These are phyloP conservation scores for Theonella swinhoei DNA, from an alignment of 37 sponge, comb jelly and placozoan genomes.

Conservation along the genomic window DNA sequence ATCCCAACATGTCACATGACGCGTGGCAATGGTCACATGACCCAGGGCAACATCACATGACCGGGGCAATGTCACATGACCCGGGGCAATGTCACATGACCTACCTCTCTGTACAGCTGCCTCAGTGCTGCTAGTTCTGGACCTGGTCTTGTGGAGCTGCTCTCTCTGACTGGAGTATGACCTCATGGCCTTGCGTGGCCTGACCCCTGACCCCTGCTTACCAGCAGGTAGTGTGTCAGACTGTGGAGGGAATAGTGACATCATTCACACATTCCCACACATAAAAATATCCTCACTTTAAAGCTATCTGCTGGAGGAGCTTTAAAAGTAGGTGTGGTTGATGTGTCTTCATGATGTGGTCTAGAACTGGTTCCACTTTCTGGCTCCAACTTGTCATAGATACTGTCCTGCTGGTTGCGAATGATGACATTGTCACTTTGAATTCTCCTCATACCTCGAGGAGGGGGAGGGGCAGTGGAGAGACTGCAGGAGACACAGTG, in stretches of 20 bases:
- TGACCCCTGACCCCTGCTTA: too few relatives aligned
- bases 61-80: too few relatives aligned
- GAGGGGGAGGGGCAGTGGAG: background rate
- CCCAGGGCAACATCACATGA: too few relatives aligned
- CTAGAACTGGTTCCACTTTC: too few relatives aligned
- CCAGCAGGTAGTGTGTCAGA: too few relatives aligned
- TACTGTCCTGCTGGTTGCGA: too few relatives aligned
- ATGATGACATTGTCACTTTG: background rate
- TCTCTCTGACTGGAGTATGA: slow-evolving; percentile 20
- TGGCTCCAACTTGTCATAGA: too few relatives aligned
- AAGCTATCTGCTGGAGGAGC: background rate
- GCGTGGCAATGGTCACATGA: too few relatives aligned
- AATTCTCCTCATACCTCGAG: background rate
- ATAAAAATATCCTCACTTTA: background rate
- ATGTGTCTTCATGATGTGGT: background rate
- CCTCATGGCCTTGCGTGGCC: background rate
- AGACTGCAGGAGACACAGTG: background rate
- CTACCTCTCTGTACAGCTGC: background rate
- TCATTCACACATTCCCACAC: background rate
- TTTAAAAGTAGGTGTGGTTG: background rate
- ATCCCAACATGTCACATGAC: background rate
- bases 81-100: background rate
- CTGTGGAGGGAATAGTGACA: too few relatives aligned
- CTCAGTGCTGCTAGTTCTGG: background rate
- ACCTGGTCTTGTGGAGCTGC: slow-evolving; percentile 2